These are phyloP conservation scores for Drosophila mojavensis DNA, from an alignment of 1,140 invertebrate genomes.

Conservation along the genomic window DNA sequence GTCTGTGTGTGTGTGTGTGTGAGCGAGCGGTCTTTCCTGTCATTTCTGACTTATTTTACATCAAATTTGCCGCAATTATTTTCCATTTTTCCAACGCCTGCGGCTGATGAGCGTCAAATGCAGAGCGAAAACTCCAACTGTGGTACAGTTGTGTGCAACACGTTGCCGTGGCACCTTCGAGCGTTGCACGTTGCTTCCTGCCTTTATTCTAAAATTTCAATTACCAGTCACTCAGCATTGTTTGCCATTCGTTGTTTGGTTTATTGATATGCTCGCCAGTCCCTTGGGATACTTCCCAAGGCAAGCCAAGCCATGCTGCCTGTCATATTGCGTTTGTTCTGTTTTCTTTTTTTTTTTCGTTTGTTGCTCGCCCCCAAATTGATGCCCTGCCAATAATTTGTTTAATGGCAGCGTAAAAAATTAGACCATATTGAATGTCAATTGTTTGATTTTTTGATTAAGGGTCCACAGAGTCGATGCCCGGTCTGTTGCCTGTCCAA, in stretches of 20 bases:
- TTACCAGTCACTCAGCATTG: constrained; percentile 52
- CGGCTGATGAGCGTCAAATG: constrained; percentile 56
- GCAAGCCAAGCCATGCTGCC: constrained; percentile 4
- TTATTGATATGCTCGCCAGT: constrained; percentile 65
- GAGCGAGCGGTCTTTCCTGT: constrained; percentile 39
- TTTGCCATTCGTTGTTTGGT: constrained; percentile 69
- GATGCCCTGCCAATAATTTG: constrained; percentile 72
- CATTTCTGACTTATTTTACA: constrained; percentile 68
- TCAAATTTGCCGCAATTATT: constrained; percentile 69
- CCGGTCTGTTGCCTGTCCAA: neutral
- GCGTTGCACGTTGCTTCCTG: constrained; percentile 1
- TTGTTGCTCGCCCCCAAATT: constrained; percentile 12
- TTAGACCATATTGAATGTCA: constrained; percentile 84
- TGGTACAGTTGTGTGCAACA: constrained; percentile 51
- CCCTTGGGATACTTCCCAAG: constrained; percentile 48
- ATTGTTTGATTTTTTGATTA: constrained; percentile 84
- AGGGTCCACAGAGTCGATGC: constrained; percentile 26
- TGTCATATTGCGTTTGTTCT: constrained; percentile 51
- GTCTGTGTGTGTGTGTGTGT: neutral
- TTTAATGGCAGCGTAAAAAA: constrained; percentile 84
- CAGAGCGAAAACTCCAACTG: constrained; percentile 27
- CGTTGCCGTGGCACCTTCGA: neutral
- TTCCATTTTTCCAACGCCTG: constrained; percentile 36
- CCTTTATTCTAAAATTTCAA: constrained; percentile 65
- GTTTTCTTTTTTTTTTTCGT: constrained; percentile 8